Evolutionary conservation across 2,888 invertebrate species (phyloP), one percentile per base, ranked within the genome.

Genomic region (Drosophila rellima): DNA sequence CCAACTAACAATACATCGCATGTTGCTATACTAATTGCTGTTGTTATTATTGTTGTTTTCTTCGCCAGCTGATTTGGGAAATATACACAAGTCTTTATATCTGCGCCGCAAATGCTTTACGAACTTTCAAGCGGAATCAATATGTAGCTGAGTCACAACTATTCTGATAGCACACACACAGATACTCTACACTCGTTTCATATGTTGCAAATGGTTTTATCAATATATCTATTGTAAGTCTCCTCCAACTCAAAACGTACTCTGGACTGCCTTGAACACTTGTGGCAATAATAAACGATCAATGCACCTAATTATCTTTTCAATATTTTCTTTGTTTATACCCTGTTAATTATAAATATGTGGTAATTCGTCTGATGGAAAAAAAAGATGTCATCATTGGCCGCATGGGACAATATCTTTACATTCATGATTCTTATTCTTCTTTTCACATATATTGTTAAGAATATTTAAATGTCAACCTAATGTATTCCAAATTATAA

Each of bases 1-100:
- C 74, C 45, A 72, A 80, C 62, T 31, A 67, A 67, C 67, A 73
- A 52, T 78, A 57, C 35, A 29, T 50, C 45, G 61, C 40, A 40
- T 40, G 26, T 64, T 55, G 18, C 31, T 44, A 20, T 42, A 15
- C 8, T 26, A 33, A 15, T 55, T 51, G 11, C 2, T 33, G 20
- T n/a, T 60, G 1, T 18, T 71, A 4, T 18, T 56, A 3, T 42
- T 50, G 29, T 39, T 40, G 18, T 51, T 3, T 26, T 45, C 15
- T 45, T 42, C 17, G 23, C 60, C 44, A 62, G 52, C 44, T 57
- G 63, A 63, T 50, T 69, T 57, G 39, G 51, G 54, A 45, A 59
- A 45, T 48, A 17, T 20, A 17, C 15, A 33, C 20, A 23, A 11
- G 7, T 35, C 5, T 18, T 1, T 40, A n/a, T 39, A 48, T 29